Evolutionary conservation across 2,888 invertebrate species (phyloP), one percentile per base, ranked within the genome.

Genomic region (Phaonia tiefii): DNA sequence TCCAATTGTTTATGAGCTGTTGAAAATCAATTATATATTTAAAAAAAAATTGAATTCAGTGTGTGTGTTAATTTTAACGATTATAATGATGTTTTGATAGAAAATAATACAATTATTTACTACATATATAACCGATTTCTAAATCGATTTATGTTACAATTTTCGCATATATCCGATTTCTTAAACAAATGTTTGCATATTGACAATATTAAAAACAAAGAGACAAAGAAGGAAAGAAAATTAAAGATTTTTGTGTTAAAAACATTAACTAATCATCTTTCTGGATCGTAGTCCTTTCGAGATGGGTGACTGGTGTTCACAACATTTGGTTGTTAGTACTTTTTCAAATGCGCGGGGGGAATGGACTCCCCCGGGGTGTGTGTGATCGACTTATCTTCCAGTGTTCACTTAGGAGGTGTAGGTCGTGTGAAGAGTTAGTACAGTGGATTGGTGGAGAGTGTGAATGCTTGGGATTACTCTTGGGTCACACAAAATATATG

Each of bases 401-500:
- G 13, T 20, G 25, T 74, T 76, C 70, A 65, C 22, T 44, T 39
- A 2, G 17, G 22, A 42, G 20, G 20, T 39, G 60, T 42, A 60
- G 37, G 63, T 63, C 63, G 42, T 77, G 74, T 71, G 60, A 26
- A 44, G 42, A 74, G 74, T 20, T 15, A 37, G 74, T 76, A 70
- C 22, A 31, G 49, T 71, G 54, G 71, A 42, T 46, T 74, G 66
- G 74, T 81, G 77, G 67, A 72, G 71, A 77, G 60, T 74, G 71
- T 75, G 66, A 77, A 80, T 66, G 77, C 74, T 77, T 37, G 60
- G 22, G 71, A 37, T 17, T 60, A n/a, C n/a, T n/a, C n/a, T 74
- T 74, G 73, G 74, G 77, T 77, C 80, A 44, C 65, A 66, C 65
- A 70, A 13, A 44, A 54, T 60, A 25, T 25, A 73, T 44, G 77